Conservation (phyloP, 2,113 vertebrate genomes). For the Lampris megalopsis region DNA sequence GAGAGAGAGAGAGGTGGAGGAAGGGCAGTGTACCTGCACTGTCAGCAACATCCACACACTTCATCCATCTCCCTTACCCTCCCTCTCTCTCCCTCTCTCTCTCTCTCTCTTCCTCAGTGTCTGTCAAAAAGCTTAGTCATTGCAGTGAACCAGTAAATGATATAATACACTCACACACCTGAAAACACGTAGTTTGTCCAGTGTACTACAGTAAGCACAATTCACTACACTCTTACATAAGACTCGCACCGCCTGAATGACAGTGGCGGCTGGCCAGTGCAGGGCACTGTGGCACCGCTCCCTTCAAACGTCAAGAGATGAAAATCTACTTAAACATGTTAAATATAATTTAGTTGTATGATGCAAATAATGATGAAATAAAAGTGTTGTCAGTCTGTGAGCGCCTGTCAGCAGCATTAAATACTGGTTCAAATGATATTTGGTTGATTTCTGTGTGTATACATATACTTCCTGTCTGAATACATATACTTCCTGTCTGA, state of each 20-base stretch:
- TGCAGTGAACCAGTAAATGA: conserved; percentile 68
- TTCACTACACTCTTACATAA: conserved; percentile 1
- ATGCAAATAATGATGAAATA: too few relatives aligned
- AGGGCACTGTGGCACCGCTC: too few relatives aligned
- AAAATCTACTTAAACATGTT: too few relatives aligned
- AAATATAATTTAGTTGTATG: too few relatives aligned
- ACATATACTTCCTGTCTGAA: background rate
- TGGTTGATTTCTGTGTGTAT: background rate
- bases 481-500: too few relatives aligned
- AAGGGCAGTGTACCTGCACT: conserved; percentile 64
- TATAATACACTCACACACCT: conserved; percentile 48
- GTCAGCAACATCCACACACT: conserved; percentile 74
- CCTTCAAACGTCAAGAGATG: too few relatives aligned
- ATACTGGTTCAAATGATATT: too few relatives aligned
- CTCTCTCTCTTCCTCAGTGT: conserved; percentile 27
- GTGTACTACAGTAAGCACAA: conserved; percentile 26
- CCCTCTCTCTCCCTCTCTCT: conserved; percentile 4
- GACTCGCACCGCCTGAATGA: background rate
- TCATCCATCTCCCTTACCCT: conserved; percentile 67
- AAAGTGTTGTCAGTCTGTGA: too few relatives aligned
- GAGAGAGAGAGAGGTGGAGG: conserved; percentile 30
- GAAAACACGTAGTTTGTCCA: conserved; percentile 22
- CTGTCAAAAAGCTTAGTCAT: conserved; percentile 76
- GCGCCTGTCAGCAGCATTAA: too few relatives aligned
- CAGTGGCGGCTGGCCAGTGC: too few relatives aligned